Base-by-base conservation (phyloP, 2,888 invertebrate genomes). In the Dicycla oo region DNA sequence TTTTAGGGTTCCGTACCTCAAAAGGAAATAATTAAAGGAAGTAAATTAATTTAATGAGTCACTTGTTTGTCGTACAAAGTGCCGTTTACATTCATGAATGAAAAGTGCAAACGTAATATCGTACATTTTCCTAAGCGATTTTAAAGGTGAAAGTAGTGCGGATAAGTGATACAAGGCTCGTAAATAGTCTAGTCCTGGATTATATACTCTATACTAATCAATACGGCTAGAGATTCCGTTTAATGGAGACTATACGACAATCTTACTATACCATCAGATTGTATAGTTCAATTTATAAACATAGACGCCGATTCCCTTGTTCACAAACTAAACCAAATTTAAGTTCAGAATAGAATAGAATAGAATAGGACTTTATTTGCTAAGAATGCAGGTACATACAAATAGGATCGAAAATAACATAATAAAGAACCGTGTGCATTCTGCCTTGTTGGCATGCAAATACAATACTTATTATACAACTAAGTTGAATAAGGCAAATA, bases 151-250 rank as follows among this genome's bases (percentile, higher is more conserved):
- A 34, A 20, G 23, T 20, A 53, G 15, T 26, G 15, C 8, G 26
- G 34, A 38, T 45, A 72, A 71, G 23, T 54, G 15, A 20, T 45
- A 45, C 2, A 54, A 20, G 20, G 2, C 20, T 72, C 23, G 34
- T 72, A n/a, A 72, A n/a, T 8, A 54, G 72, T 71, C 54, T 23
- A 71, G 10, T 71, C 34, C 43, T 26, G 53, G 53, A 71, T 71
- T 53, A 69, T 70, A 69, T 70, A 53, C 20, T 15, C 34, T 23
- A 23, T 43, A 34, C 15, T 45, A 26, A 45, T 54, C 15, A 54
- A 26, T 45, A 26, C 0, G 49, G 34, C 15, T n/a, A 54, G 10
- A 7, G 11, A 70, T 70, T 34, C 34, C 11, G 23, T 34, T 34
- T 4, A 45, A 43, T 2, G 20, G 23, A 7, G 15, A 53, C 23